Evolutionary conservation across 2,113 vertebrate genomes (phyloP), one percentile per base, ranked within the genome.

Genomic region (Oplegnathus fasciatus): DNA sequence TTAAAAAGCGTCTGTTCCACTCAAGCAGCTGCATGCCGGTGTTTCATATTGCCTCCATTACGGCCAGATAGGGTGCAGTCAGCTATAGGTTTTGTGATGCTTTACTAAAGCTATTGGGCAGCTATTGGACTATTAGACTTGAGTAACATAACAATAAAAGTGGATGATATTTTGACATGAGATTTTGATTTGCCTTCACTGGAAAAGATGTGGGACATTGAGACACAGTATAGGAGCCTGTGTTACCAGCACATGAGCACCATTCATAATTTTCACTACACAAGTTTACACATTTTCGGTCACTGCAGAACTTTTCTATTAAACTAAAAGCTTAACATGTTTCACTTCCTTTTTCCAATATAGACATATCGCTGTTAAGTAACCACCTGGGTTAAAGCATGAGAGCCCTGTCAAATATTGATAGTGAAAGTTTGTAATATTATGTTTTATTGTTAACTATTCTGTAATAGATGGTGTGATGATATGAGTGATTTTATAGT

Each of bases 121-220:
- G 28, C 54, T 78, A 54, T 22, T 66, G 62, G 26, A 72, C 9
- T 58, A 1, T 8, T 66, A 34, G 5, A 52, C 54, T n/a, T 30
- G n/a, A 42, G 18, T 68, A 55, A 70, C 24, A 26, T 13, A 58
- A 81, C 54, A 68, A 28, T 69, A 5, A 28, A 76, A 30, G 50
- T 65, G 14, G 26, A 70, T 15, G 13, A 52, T 20, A 70, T 58
- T 40, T 69, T 58, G n/a, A 55, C 9, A 6, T 80, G n/a, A n/a
- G n/a, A 14, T 52, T 61, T 68, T 70, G n/a, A 72, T 72, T 64
- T 69, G 2, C 70, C 26, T 75, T 83, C 18, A 72, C 28, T 26
- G 20, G 46, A n/a, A 57, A 26, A n/a, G 30, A 48, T 62, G 24
- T 78, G 62, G 18, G 18, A 67, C n/a, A 18, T 17, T 65, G 9